Evolutionary conservation across 2,113 vertebrate genomes (phyloP).

Genomic region (Butorides virescens): DNA sequence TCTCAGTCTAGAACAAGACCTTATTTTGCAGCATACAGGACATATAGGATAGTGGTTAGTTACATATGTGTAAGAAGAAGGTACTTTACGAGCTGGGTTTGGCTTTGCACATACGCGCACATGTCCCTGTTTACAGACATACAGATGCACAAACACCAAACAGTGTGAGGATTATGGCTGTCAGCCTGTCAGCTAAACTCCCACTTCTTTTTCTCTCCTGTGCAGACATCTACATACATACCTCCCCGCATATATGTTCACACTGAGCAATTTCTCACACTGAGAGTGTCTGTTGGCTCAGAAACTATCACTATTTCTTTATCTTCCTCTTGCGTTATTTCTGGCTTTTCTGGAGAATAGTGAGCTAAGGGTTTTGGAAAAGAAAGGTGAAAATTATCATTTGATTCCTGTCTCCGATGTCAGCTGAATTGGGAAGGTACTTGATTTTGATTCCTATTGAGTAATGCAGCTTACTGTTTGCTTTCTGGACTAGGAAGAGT

Average conservation of each 20-base stretch:
- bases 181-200: background rate
- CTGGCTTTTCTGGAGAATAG: background rate
- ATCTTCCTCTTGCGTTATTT: background rate
- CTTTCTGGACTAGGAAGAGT: background rate
- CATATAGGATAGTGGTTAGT: background rate
- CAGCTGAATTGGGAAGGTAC: background rate
- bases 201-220: background rate
- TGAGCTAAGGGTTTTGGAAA: background rate
- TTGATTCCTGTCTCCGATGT: background rate
- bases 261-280: background rate
- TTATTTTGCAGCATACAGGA: background rate
- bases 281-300: background rate
- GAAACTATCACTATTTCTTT: background rate
- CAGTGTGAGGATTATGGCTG: background rate
- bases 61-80: background rate
- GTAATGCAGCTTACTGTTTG: conserved; percentile 8
- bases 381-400: background rate
- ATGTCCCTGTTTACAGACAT: background rate
- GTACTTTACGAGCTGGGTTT: background rate
- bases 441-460: background rate
- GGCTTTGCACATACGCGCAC: background rate
- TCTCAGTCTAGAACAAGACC: background rate
- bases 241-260: background rate
- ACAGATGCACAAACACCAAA: background rate
- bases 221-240: background rate